A percentile compares a stretch with the other conserved stretches of the same genome.
Conservation (phyloP, 1,140 invertebrate species). For the Coelopa frigida region DNA sequence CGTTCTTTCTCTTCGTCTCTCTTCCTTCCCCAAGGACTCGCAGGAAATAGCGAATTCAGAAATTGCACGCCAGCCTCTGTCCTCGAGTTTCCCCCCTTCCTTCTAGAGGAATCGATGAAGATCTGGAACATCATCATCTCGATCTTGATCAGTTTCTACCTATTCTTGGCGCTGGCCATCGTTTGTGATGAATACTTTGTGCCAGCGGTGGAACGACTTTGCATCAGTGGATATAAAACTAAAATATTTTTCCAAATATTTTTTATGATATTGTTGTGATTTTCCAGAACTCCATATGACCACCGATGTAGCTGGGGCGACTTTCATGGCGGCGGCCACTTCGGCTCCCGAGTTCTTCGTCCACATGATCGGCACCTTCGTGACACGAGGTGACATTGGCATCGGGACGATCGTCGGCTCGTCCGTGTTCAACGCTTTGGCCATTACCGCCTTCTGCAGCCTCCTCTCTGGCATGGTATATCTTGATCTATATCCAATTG, state of each 20-base stretch:
- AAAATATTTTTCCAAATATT: not conserved
- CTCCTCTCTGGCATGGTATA: constrained; percentile 47
- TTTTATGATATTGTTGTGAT: not conserved
- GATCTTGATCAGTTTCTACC: constrained; percentile 65
- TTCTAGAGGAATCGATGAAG: constrained; percentile 43
- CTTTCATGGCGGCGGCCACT: constrained; percentile 86
- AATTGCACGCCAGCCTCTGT: constrained; percentile 62
- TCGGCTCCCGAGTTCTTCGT: constrained; percentile 86
- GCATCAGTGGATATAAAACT: constrained; percentile 53
- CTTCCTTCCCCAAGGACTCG: too few species aligned
- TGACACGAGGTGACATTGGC: constrained; percentile 73
- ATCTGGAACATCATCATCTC: constrained; percentile 67
- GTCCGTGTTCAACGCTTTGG: constrained; percentile 87
- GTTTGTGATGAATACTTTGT: constrained; percentile 82
- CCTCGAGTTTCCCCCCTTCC: constrained; percentile 59
- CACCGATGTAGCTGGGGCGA: constrained; percentile 72
- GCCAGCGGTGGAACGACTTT: constrained; percentile 72
- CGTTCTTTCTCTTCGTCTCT: too few species aligned
- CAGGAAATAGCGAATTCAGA: constrained; percentile 7
- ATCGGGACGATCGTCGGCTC: constrained; percentile 82
- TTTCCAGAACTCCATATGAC: constrained; percentile 59
- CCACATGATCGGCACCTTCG: constrained; percentile 77
- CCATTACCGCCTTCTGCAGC: constrained; percentile 80
- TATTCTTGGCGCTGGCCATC: constrained; percentile 66
- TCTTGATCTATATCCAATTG: not conserved